Conservation (phyloP, 2,113 vertebrate species). For the Neodontobutis hainanensis region DNA sequence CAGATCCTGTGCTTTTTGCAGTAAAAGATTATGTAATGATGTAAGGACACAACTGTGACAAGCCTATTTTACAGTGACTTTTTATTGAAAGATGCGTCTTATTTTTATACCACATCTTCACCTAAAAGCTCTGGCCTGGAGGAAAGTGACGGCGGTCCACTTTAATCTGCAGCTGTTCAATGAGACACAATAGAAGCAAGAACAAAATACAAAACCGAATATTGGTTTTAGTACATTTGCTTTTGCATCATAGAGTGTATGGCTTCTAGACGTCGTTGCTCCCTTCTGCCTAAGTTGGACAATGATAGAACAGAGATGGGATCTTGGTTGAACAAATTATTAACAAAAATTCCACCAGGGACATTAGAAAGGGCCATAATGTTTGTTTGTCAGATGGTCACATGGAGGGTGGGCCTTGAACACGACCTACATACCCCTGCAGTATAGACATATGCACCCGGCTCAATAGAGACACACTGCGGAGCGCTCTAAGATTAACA, state of each 20-base stretch:
- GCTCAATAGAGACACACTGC: slow-evolving; percentile 41
- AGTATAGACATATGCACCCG: slow-evolving; percentile 40
- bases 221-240: too few relatives aligned
- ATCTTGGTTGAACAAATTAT: too few relatives aligned
- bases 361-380: slow-evolving; percentile 44
- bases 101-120: background rate
- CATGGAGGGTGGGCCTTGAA: slow-evolving; percentile 38
- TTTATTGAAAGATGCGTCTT: background rate
- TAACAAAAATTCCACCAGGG: too few relatives aligned
- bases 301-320: too few relatives aligned
- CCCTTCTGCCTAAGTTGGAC: too few relatives aligned
- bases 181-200: background rate
- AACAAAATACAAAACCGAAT: too few relatives aligned
- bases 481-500: slow-evolving; percentile 77
- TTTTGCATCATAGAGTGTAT: too few relatives aligned
- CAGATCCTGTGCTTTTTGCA: slow-evolving; percentile 30
- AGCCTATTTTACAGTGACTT: background rate
- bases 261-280: too few relatives aligned
- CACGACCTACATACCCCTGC: slow-evolving; percentile 34
- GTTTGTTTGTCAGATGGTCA: slow-evolving; percentile 66
- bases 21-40: slow-evolving; percentile 2
- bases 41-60: background rate
- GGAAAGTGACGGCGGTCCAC: background rate
- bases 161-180: background rate
- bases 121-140: background rate